Percentiles rank a stretch among this genome's conserved stretches.
These are phyloP conservation scores for Corythornis leucogaster DNA, from an alignment of 2,797 vertebrate genomes.

Conservation along the genomic window DNA sequence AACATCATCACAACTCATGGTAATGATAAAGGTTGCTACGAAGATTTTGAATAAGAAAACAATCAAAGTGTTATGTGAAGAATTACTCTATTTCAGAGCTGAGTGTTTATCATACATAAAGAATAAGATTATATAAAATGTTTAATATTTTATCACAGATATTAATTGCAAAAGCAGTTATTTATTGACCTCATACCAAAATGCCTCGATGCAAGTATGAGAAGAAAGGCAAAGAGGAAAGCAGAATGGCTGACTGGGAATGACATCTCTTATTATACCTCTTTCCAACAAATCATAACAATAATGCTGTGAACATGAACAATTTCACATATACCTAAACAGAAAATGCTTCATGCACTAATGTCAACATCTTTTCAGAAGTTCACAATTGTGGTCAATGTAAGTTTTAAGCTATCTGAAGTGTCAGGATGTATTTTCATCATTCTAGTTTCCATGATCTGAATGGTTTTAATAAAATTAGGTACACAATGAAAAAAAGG, in stretches of 20 bases:
- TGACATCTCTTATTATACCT: background rate
- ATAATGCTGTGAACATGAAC: background rate
- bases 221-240: background rate
- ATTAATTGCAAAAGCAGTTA: background rate
- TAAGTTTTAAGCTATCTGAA: background rate
- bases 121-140: background rate
- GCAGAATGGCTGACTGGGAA: background rate
- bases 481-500: background rate
- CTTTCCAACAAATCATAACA: background rate
- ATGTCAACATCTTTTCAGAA: background rate
- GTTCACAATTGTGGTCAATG: background rate
- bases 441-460: background rate
- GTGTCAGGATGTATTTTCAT: background rate
- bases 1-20: background rate
- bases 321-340: background rate
- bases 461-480: conserved; percentile 19
- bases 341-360: background rate
- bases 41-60: background rate
- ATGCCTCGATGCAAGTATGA: background rate
- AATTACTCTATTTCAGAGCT: background rate
- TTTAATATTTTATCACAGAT: background rate
- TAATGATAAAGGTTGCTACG: background rate
- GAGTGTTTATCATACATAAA: background rate
- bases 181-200: background rate
- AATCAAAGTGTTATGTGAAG: background rate